Base-by-base conservation (phyloP, 1,140 invertebrate species). In the Drosophila dunni region DNA sequence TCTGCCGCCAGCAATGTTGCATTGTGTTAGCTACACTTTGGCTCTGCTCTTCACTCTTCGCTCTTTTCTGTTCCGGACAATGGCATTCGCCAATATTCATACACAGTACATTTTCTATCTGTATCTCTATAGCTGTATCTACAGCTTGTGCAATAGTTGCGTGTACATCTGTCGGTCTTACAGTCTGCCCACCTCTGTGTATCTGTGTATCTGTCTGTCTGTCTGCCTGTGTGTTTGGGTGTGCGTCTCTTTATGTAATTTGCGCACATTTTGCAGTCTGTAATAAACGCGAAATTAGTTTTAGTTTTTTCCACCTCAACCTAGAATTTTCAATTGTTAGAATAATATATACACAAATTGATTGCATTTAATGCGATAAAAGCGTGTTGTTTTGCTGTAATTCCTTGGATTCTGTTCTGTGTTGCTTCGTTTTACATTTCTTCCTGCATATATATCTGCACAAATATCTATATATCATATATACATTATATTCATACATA, bases 261-360 rank as follows among this genome's bases (percentile, higher is more conserved):
- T 83, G 76, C 73, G 63, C 74, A 78, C 56, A 80, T 80, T 83
- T 75, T 61, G 57, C 67, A 46, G 57, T 54, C 71, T 56, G 63
- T 71, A 75, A 86, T 78, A 79, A 68, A 72, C 78, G 70, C 60
- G 61, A 79, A 85, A 85, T 86, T 86, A 73, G 67, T 75, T 81
- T 75, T 77, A 75, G 72, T 70, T 84, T 53, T 73, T 68, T 77
- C 62, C 60, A 61, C 60, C 64, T 62, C 38, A 60, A 36, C 42
- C 45, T 61, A 70, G 78, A 67, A 73, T 86, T 73, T 66, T 73
- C 64, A 64, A 63, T 75, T 67, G 36, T 24, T 36, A 40, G 34
- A 48, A 68, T 78, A 71, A 64, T 74, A 42, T 74, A 42, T n/a
- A 56, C 62, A 53, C 36, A 80, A 80, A 84, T 80, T 80, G 77